These are phyloP conservation scores for Morpho achilles DNA, from an alignment of 2,888 invertebrate species.

Conservation along the genomic window DNA sequence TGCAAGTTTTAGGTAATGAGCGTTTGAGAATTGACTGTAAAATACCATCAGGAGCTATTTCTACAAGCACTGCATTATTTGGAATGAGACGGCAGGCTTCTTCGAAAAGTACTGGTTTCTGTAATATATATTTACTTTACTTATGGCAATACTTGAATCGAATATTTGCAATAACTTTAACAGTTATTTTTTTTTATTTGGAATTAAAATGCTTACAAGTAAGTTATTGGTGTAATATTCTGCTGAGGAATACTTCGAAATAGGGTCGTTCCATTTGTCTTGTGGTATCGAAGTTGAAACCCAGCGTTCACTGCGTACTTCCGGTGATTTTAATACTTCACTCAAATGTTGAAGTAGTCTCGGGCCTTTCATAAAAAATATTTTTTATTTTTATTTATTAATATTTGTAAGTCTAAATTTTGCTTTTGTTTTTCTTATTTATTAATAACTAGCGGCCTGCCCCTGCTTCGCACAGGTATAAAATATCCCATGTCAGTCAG, in stretches of 20 bases:
- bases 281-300: constrained; percentile 87
- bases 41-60: constrained; percentile 91
- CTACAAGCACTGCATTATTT: constrained; percentile 77
- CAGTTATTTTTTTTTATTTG: too few species aligned
- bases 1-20: constrained; percentile 81
- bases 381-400: too few species aligned
- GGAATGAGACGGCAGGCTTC: constrained; percentile 89
- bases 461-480: too few species aligned
- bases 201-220: constrained; percentile 57
- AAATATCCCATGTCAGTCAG: too few species aligned
- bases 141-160: too few species aligned
- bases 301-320: constrained; percentile 84
- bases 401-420: too few species aligned
- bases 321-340: constrained; percentile 79
- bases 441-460: too few species aligned
- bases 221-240: constrained; percentile 92
- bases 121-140: constrained; percentile 39
- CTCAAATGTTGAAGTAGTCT: constrained; percentile 73
- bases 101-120: constrained; percentile 86
- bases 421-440: too few species aligned
- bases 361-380: constrained; percentile 43
- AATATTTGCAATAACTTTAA: too few species aligned
- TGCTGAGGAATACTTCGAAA: constrained; percentile 80
- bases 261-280: constrained; percentile 74
- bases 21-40: constrained; percentile 82